Base-by-base conservation (phyloP, 2,888 invertebrate genomes). In the Digitonthophagus gazella region DNA sequence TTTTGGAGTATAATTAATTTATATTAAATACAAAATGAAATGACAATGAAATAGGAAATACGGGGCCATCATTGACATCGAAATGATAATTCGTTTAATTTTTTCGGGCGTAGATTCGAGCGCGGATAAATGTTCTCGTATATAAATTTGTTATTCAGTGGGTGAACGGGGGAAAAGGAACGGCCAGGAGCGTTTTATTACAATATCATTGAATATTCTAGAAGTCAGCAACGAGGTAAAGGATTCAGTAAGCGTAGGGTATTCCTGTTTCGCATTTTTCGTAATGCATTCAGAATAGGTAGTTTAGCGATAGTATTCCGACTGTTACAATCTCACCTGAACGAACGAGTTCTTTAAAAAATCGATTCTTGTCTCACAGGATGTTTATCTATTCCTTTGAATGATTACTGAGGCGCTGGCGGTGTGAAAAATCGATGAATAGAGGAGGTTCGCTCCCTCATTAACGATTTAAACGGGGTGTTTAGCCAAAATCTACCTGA, bases 171-270 rank as follows among this genome's bases (percentile, higher is more conserved):
- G 61, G 18, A 61, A 61, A 61, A 61, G 20, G 16, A 19, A 61
- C n/a, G 15, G 18, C 18, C 61, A 11, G 11, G 28, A 44, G 18
- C 61, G 20, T 61, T 61, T 61, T 61, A 61, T 61, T 61, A 61
- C 61, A 61, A 61, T 61, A 61, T 61, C 61, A 61, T 61, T 61
- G 61, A 61, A 61, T 61, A 61, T 61, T 61, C 61, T 61, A 61
- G 18, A 61, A 61, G 19, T 61, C 61, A 61, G 18, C 16, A 61
- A 61, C 18, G 16, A 16, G 61, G 61, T 18, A 61, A 61, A 61
- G 58, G 58, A 61, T 19, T n/a, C 61, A 18, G 16, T 61, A 61
- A 61, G 18, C 18, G 61, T 61, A 61, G 11, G 16, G 61, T 61
- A 61, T 61, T 61, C 16, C 61, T 61, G 61, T 61, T 61, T 61